Conservation (phyloP, 2,113 vertebrate genomes). For the Albula glossodonta region DNA sequence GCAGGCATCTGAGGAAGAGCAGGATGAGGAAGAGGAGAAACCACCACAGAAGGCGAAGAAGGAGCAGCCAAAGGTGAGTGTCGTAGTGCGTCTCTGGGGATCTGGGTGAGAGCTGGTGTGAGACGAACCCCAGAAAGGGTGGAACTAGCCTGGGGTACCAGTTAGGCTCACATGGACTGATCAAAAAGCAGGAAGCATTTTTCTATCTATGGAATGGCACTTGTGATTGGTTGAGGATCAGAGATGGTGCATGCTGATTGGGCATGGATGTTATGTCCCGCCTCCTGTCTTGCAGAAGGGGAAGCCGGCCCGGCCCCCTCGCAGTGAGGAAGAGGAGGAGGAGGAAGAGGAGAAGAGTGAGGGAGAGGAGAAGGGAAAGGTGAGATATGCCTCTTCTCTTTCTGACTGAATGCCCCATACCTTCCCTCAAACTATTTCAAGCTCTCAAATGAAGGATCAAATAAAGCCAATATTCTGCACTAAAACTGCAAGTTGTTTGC, state of each 20-base stretch:
- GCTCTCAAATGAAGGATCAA: too few species aligned
- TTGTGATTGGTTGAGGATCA: background rate
- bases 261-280: background rate
- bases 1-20: slow-evolving; percentile 24
- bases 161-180: too few species aligned
- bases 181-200: too few species aligned
- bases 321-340: slow-evolving; percentile 57
- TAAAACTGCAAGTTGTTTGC: too few species aligned
- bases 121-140: background rate
- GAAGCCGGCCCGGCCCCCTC: slow-evolving; percentile 41
- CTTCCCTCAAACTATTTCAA: too few species aligned
- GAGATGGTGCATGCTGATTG: background rate
- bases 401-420: too few species aligned
- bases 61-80: slow-evolving; percentile 48
- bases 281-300: slow-evolving; percentile 47
- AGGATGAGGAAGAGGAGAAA: slow-evolving; percentile 39
- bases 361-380: slow-evolving; percentile 63
- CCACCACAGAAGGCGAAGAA: slow-evolving; percentile 45
- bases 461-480: too few species aligned
- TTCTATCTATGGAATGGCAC: background rate
- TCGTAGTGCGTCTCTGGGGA: background rate
- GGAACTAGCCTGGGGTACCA: too few species aligned
- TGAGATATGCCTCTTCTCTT: slow-evolving; percentile 31
- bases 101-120: background rate
- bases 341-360: slow-evolving; percentile 56